Conservation (phyloP, 30 jellyfish, hydroid and myxozoan genomes). For the Aurelia sp. region DNA sequence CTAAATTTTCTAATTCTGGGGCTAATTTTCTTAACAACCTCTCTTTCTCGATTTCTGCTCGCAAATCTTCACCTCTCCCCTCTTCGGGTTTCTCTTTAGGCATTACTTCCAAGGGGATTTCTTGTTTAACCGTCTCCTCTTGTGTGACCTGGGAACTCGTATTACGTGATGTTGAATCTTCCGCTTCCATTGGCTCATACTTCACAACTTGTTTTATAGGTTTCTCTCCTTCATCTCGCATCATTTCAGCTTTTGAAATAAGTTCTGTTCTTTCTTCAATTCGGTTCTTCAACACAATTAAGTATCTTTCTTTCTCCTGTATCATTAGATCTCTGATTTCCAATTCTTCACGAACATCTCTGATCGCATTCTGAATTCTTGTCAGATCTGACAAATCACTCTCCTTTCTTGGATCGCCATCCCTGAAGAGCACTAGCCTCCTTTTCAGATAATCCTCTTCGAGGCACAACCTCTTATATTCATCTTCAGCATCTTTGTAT, state of each 20-base stretch:
- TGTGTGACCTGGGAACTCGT: not conserved
- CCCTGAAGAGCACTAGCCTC: conserved; percentile 74
- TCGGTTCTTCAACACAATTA: conserved; percentile 67
- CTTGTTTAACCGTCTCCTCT: not conserved
- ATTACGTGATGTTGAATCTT: not conserved
- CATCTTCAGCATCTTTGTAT: conserved; percentile 86
- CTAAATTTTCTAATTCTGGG: conserved; percentile 83
- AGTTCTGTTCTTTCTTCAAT: conserved; percentile 45
- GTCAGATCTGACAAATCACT: conserved; percentile 79
- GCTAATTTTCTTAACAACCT: conserved; percentile 73
- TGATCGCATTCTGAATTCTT: conserved; percentile 75
- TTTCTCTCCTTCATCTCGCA: not conserved
- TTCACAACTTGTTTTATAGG: not conserved
- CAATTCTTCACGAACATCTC: conserved; percentile 84
- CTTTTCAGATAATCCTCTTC: conserved; percentile 86
- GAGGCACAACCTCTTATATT: conserved; percentile 81
- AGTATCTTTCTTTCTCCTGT: conserved; percentile 81
- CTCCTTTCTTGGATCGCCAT: conserved; percentile 86
- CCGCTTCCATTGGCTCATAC: not conserved
- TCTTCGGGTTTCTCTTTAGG: conserved; percentile 1
- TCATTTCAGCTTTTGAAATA: conserved; percentile 24
- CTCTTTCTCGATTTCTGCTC: conserved; percentile 83
- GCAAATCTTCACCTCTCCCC: conserved; percentile 60
- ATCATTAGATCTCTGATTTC: conserved; percentile 90
- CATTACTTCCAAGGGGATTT: not conserved